These are phyloP conservation scores for Rhincodon typus DNA, from an alignment of 2,797 vertebrate species.

Conservation along the genomic window DNA sequence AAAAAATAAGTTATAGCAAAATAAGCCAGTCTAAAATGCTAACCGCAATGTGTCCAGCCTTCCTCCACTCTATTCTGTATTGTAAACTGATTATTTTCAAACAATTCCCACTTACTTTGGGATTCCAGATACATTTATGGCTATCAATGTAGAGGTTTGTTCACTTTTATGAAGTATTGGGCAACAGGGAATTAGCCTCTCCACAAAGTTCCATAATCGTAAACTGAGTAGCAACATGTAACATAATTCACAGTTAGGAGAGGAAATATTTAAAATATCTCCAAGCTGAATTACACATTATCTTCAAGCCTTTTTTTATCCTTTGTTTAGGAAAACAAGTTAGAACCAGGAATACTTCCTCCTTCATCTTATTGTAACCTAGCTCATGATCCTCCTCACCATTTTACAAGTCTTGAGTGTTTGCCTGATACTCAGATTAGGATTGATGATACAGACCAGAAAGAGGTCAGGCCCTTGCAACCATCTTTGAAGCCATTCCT, in stretches of 20 bases:
- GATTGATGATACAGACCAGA: constrained; percentile 40
- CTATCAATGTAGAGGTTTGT: not conserved
- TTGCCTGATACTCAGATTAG: constrained; percentile 44
- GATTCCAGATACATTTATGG: not conserved
- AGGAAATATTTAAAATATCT: not conserved
- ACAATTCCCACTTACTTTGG: not conserved
- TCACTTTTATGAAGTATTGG: not conserved
- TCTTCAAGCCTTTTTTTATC: constrained; percentile 42
- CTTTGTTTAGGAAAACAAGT: constrained; percentile 47
- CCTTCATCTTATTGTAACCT: constrained; percentile 42
- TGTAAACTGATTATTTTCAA: not conserved
- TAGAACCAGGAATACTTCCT: constrained; percentile 48
- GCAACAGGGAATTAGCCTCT: not conserved
- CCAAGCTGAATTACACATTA: not conserved
- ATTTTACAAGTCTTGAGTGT: constrained; percentile 40
- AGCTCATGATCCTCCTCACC: constrained; percentile 39
- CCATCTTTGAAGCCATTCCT: constrained; percentile 14
- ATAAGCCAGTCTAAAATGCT: not conserved
- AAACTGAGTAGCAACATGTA: not conserved
- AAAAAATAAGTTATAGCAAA: not conserved
- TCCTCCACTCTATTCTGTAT: not conserved
- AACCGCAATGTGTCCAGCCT: not conserved
- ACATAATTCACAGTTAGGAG: not conserved
- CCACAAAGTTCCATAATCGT: not conserved
- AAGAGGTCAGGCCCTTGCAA: not conserved